Base-by-base conservation (phyloP, 2,888 invertebrate species). In the Dendrolimus houi region DNA sequence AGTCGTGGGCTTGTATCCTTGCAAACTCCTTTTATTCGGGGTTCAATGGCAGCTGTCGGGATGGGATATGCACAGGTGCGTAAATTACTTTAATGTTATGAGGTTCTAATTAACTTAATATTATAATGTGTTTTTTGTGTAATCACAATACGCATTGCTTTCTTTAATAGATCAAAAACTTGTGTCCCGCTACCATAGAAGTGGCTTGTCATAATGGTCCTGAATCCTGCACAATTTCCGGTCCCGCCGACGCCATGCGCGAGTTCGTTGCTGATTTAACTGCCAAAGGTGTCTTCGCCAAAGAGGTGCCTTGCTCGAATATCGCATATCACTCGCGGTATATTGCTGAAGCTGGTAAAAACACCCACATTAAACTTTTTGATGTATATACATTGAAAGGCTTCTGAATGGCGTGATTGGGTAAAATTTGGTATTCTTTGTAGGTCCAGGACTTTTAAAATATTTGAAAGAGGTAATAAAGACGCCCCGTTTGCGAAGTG, bases 291-390 rank as follows among this genome's bases (percentile, higher is more conserved):
- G 75, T 87, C n/a, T 88, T 88, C 54, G 87, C 86, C 0, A 87
- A 80, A 54, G 87, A 87, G 66, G 87, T 87, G 1, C 83, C 84
- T 1, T 95, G 96, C 62, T 94, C 96, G 13, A 96, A 97, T 68
- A 96, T 97, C 61, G 96, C 98, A 0, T 98, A 97, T 74, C 98
- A 98, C 75, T 97, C 97, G 54, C 92, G 94, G 52, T 96, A 96
- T 69, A 96, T 98, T 68, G 92, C 93, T 1, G 89, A 92, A 57
- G 94, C 94, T 58, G 93, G 88, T 81, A 66, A 65, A 68, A 56
- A 29, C 29, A 29, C 29, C 29, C 6, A 29, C 6, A 29, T 29
- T 29, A 29, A 29, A 29, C 3, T 29, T 29, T 29, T 29, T 29
- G 29, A 29, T 29, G 6, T 29, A 6, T 6, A 29, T 29, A 29